phyloP scores from a whole-genome alignment of 2,113 vertebrate species.

The Todiramphus saurophagus region DNA sequence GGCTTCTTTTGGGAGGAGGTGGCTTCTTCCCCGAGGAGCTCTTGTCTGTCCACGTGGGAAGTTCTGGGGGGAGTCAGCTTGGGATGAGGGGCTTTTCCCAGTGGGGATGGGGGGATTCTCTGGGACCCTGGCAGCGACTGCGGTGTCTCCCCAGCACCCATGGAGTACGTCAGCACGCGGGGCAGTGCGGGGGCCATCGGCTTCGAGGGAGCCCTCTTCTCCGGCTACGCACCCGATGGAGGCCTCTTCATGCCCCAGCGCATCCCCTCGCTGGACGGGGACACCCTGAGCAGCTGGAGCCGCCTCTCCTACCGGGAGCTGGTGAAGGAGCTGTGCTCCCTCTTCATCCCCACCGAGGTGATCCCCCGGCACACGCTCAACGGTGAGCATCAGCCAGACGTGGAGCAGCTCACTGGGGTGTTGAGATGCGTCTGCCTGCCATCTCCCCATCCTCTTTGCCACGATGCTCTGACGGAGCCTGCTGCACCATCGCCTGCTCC shows the following conservation, averaged over 20 bases:
- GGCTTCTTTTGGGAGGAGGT: rapidly evolving
- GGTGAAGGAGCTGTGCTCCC: conserved; percentile 83
- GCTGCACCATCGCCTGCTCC: neutral
- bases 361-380: conserved; percentile 75
- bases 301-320: conserved; percentile 78
- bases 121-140: neutral
- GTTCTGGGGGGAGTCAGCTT: neutral
- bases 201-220: conserved; percentile 86
- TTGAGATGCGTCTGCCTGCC: neutral
- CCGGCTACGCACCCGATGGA: conserved; percentile 85
- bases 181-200: conserved; percentile 67
- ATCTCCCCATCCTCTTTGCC: neutral
- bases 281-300: conserved; percentile 80
- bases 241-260: conserved; percentile 90
- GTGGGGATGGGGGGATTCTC: neutral
- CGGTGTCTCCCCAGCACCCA: conserved; percentile 2
- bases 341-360: conserved; percentile 79
- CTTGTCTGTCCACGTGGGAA: neutral
- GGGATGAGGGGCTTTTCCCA: neutral
- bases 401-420: rapidly evolving
- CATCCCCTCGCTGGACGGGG: conserved; percentile 74
- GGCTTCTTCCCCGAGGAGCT: neutral
- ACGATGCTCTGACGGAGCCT: neutral
- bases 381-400: conserved; percentile 59
- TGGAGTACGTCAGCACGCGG: conserved; percentile 88